Base-by-base conservation (phyloP, 2,113 vertebrate species). In the Xiphias gladius region DNA sequence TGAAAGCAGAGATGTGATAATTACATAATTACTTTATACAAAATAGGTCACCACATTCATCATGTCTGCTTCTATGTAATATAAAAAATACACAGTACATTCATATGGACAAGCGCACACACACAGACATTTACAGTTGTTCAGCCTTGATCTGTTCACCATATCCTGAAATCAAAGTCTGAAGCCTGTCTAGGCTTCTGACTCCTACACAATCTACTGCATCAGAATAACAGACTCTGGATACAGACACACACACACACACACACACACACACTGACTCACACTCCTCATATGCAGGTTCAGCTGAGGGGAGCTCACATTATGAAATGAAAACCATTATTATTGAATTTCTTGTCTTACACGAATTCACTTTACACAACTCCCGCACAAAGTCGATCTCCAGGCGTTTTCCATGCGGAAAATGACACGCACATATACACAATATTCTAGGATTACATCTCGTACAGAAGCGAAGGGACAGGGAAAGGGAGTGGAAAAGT, bases 141-240 rank as follows among this genome's bases (percentile, higher is more conserved):
- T 70, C 50, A 66, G 64, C 48, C 62, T 70, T 83, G 48, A 90
- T 86, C 61, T 65, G 13, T 80, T 80, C 20, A 72, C 37, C 83
- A 84, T 80, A 68, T 57, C 78, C 41, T 76, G 59, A 85, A 85
- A 79, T 87, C 84, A 83, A 85, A 90, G 73, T n/a, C 57, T 74
- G 43, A 35, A 72, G 73, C 37, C 76, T 17, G 84, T 94, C 91
- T 91, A 89, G 89, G 92, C 85, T 5, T 11, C 78, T 37, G 50
- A 82, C 82, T 88, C 89, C 88, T 55, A 86, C 90, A 81, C 72
- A 64, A 73, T 71, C 63, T 69, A 74, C 84, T 70, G 43, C n/a
- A 79, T 28, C 62, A 78, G 76, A 85, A 61, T 76, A 62, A 80
- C 54, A 4, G 24, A 32, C 58, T 70, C 22, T 41, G 22, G 71